These are phyloP conservation scores for Bryconaethiops microstoma DNA, from an alignment of 2,797 vertebrate genomes.

Conservation along the genomic window DNA sequence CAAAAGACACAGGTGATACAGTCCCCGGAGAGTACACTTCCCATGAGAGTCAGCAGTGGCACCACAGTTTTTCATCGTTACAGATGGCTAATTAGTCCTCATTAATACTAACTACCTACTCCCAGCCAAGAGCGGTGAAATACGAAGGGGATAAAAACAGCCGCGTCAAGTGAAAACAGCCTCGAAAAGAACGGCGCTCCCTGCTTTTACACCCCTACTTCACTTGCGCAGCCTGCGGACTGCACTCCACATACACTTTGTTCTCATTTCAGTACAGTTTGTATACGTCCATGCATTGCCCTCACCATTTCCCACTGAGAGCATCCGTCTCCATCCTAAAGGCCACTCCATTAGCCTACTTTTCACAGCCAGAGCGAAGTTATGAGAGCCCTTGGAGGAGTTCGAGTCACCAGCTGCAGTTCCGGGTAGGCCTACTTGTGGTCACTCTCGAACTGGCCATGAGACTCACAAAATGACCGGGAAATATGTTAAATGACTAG, in stretches of 20 bases:
- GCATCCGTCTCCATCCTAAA: not conserved
- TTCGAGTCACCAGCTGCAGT: not conserved
- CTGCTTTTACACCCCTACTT: not conserved
- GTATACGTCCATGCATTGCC: not conserved
- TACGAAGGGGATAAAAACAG: not conserved
- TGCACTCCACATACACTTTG: not conserved
- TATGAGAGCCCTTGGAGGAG: not conserved
- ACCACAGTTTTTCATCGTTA: constrained; percentile 22
- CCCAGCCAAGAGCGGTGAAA: not conserved
- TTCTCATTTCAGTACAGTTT: not conserved
- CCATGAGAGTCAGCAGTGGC: not conserved
- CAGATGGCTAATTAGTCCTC: constrained; percentile 30
- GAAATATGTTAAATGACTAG: no score
- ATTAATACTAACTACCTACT: constrained; percentile 30
- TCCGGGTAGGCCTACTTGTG: not conserved
- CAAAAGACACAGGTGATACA: constrained; percentile 16
- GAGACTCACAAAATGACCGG: no score
- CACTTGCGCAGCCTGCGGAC: not conserved
- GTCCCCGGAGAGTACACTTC: constrained; percentile 12
- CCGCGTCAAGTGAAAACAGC: not conserved
- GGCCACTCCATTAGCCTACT: constrained; percentile 16
- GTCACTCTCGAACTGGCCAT: no score
- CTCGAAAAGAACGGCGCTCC: not conserved
- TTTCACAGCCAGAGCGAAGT: not conserved
- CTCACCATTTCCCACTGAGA: not conserved